These are phyloP conservation scores for Plecturocebus donacophilus DNA, from an alignment of 2,113 vertebrate species.

Conservation along the genomic window DNA sequence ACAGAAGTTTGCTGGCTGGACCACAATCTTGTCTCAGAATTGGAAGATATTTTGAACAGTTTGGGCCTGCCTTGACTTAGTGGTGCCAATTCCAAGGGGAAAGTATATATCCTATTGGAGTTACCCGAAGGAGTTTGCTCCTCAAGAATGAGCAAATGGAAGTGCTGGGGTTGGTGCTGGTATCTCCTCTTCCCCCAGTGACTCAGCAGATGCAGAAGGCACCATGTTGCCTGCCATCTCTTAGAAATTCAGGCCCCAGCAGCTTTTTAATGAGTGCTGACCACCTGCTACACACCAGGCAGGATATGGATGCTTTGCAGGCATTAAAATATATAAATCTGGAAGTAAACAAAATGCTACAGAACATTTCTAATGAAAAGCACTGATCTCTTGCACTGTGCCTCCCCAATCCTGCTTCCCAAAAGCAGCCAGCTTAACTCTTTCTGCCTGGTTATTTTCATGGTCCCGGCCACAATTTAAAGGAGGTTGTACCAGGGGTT, in stretches of 20 bases:
- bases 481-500: not conserved
- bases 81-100: not conserved
- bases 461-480: not conserved
- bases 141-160: not conserved
- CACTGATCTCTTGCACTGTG: fast-evolving
- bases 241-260: not conserved
- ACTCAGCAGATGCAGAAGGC: not conserved
- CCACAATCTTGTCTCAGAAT: not conserved
- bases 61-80: not conserved
- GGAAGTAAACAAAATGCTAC: not conserved
- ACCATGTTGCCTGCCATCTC: not conserved
- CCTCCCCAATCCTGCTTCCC: not conserved
- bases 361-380: not conserved
- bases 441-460: not conserved
- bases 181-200: fast-evolving
- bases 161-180: not conserved
- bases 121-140: not conserved
- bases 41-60: not conserved
- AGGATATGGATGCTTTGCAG: not conserved
- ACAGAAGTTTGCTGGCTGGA: not conserved
- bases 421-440: not conserved
- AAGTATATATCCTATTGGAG: fast-evolving
- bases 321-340: fast-evolving
- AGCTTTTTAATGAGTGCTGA: not conserved
- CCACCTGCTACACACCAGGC: not conserved